Base-by-base conservation (phyloP, 2,888 invertebrate species). In the Argynnis bischoffii region DNA sequence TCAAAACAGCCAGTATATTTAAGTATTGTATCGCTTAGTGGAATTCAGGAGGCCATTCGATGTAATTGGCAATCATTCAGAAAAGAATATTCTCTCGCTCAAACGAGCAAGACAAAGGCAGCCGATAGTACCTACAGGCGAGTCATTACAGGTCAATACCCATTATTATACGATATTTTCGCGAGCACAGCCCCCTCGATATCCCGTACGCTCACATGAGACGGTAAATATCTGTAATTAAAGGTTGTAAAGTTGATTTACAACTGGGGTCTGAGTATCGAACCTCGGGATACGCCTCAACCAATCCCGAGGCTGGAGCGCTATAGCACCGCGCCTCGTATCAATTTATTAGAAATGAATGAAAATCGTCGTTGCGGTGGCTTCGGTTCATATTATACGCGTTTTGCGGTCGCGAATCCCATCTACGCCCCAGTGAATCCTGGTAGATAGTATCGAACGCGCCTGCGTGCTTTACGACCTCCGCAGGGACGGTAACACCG, bases 231-330 rank as follows among this genome's bases (percentile, higher is more conserved):
- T 91, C 87, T 92, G 92, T 92, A 92, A 92, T 92, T 92, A 92
- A 91, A 90, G 90, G 92, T 87, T 92, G 92, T 92, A 92, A 92
- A 92, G 88, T 90, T 92, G 92, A 92, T 92, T 92, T 92, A 92
- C 92, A 88, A 83, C 89, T 81, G 85, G 79, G 86, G 89, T 81
- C 84, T 81, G 87, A 84, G 90, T 84, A 88, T 88, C 85, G 88
- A 86, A 83, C 86, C 85, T 79, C 80, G 85, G 81, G 88, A 85
- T 84, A 84, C 84, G 88, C 85, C 84, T 86, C 88, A 82, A 81
- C 92, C 92, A 92, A 92, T 92, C 77, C 86, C 82, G 80, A 73
- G 75, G 75, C 81, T 74, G 77, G 79, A 77, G 74, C 75, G 78
- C 75, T 80, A 79, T 79, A 77, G 79, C 79, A 77, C 84, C 85